Percentiles rank a stretch among this genome's conserved stretches.
Conservation (phyloP, 2,888 invertebrate genomes). For the Leptopilina drosophilae region DNA sequence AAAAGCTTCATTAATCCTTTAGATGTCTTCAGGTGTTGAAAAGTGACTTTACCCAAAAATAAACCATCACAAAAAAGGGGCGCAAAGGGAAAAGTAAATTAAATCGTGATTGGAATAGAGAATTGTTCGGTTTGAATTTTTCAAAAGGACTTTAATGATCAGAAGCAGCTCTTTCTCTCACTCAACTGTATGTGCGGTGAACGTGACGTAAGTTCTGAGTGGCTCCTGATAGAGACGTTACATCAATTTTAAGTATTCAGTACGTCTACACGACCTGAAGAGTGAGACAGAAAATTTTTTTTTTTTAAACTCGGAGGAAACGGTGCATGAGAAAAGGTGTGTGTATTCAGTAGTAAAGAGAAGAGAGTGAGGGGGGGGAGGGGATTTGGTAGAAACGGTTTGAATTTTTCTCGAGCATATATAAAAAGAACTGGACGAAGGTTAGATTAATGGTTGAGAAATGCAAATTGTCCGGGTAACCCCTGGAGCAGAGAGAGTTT, state of each 20-base stretch:
- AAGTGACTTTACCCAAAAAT: slow-evolving; percentile 4
- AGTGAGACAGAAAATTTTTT: too few species aligned
- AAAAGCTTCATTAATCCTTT: too few species aligned
- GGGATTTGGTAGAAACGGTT: slow-evolving; percentile 11
- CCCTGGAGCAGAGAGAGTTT: slow-evolving; percentile 39
- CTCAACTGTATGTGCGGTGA: neutral
- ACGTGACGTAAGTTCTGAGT: slow-evolving; percentile 37
- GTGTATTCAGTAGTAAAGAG: too few species aligned
- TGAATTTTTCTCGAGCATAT: slow-evolving; percentile 43
- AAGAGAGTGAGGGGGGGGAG: neutral
- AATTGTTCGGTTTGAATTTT: neutral
- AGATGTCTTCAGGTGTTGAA: neutral
- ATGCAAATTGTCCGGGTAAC: slow-evolving; percentile 73
- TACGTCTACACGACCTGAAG: slow-evolving; percentile 8
- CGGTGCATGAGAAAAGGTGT: slow-evolving; percentile 34
- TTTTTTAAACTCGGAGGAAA: slow-evolving; percentile 29
- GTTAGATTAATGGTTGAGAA: slow-evolving; percentile 76
- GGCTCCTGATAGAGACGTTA: slow-evolving; percentile 16
- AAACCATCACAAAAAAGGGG: neutral
- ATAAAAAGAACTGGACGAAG: slow-evolving; percentile 64
- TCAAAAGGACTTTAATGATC: slow-evolving; percentile 25
- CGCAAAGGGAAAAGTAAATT: neutral
- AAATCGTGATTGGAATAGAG: slow-evolving; percentile 21
- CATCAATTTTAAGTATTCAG: slow-evolving; percentile 38
- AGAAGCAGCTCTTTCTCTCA: neutral